These are phyloP conservation scores for Falco punctatus DNA, from an alignment of 2,113 vertebrate species.

Conservation along the genomic window DNA sequence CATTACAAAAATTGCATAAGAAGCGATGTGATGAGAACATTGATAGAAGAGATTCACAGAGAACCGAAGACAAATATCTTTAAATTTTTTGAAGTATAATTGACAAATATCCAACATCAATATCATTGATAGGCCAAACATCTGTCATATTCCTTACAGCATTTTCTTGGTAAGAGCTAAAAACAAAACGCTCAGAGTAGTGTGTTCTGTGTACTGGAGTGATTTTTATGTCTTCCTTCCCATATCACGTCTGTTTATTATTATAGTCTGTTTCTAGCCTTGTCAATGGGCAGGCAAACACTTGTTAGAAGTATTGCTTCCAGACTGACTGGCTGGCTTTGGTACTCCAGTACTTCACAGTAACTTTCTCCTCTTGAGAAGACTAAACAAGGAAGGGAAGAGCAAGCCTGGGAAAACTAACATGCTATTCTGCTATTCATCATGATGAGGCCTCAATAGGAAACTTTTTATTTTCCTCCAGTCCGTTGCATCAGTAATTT, in stretches of 20 bases:
- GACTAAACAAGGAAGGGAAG: conserved; percentile 3
- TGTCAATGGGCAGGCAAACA: not conserved
- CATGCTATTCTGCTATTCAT: not conserved
- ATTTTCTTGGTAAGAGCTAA: not conserved
- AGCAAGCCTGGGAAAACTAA: not conserved
- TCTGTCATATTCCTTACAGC: not conserved
- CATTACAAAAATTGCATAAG: not conserved
- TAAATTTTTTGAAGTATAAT: not conserved
- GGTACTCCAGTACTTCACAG: not conserved
- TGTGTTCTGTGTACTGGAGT: not conserved
- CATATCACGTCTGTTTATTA: not conserved
- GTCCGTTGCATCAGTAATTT: not conserved
- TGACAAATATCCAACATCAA: not conserved
- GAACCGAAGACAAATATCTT: not conserved
- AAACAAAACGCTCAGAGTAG: not conserved
- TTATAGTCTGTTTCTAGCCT: not conserved
- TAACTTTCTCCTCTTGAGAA: conserved; percentile 6
- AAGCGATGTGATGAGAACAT: not conserved
- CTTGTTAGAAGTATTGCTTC: not conserved
- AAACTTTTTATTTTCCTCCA: not conserved
- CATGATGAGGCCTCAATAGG: not conserved
- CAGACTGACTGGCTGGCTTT: conserved; percentile 24
- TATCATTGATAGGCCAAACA: not conserved
- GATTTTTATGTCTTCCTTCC: conserved; percentile 22
- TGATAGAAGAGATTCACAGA: not conserved